Evolutionary conservation across 2,797 vertebrate genomes (phyloP).

Genomic region (Poecilia gillii): DNA sequence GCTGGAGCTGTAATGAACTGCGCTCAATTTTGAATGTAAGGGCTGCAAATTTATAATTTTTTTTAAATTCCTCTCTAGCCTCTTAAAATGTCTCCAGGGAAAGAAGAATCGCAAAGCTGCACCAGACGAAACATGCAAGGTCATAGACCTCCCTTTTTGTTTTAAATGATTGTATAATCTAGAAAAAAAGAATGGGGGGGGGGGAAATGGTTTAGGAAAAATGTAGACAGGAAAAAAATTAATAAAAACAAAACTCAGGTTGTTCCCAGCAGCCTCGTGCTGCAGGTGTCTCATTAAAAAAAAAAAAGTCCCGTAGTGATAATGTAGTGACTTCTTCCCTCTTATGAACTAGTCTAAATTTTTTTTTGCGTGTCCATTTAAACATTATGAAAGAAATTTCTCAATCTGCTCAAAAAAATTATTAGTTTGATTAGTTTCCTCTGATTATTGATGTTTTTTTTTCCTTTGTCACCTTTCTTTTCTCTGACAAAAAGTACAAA

Average conservation of each 20-base stretch:
- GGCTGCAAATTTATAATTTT: neutral
- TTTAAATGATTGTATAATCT: constrained; percentile 90
- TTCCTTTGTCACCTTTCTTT: constrained; percentile 33
- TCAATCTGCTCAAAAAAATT: constrained; percentile 62
- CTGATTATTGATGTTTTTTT: constrained; percentile 33
- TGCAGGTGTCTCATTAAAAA: constrained; percentile 85
- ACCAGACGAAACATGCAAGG: constrained; percentile 79
- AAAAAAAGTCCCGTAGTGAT: constrained; percentile 83
- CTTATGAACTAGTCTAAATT: constrained; percentile 76
- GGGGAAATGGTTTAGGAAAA: constrained; percentile 47
- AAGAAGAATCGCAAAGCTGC: constrained; percentile 76
- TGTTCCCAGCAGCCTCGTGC: constrained; percentile 82
- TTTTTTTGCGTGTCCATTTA: constrained; percentile 67
- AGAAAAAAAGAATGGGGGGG: constrained; percentile 39
- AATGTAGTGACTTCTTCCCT: constrained; percentile 79
- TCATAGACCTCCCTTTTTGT: constrained; percentile 85
- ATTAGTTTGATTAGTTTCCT: constrained; percentile 72
- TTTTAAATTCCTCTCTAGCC: constrained; percentile 32
- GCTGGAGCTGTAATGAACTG: neutral
- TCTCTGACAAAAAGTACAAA: constrained; percentile 69
- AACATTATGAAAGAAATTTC: constrained; percentile 75
- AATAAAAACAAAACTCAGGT: constrained; percentile 83
- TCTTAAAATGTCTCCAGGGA: constrained; percentile 46
- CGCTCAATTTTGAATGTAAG: neutral
- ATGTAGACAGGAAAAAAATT: constrained; percentile 51